Conservation (phyloP, 2,113 vertebrate genomes). For the Upupa epops region DNA sequence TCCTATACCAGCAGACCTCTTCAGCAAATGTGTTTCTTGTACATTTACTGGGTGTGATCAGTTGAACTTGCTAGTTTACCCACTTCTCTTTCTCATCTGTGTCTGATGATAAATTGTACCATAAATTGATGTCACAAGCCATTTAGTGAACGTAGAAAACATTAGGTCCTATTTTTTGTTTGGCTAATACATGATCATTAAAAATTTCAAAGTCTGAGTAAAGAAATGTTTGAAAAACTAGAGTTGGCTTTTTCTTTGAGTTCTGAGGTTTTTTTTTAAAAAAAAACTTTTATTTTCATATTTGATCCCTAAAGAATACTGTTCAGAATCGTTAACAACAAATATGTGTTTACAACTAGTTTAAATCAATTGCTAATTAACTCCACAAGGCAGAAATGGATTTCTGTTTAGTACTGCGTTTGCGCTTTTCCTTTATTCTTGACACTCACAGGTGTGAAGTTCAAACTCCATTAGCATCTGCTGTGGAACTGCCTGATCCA, state of each 20-base stretch:
- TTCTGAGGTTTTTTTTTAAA: not conserved
- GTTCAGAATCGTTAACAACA: conserved; percentile 64
- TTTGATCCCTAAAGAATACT: conserved; percentile 41
- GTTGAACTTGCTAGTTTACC: conserved; percentile 70
- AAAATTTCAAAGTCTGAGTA: conserved; percentile 39
- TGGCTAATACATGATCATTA: conserved; percentile 50
- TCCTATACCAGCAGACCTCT: not conserved
- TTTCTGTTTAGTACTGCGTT: conserved; percentile 69
- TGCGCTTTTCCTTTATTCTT: conserved; percentile 48
- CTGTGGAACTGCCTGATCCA: not conserved
- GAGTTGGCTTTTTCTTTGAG: conserved; percentile 35
- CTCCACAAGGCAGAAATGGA: conserved; percentile 67
- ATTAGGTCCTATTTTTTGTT: conserved; percentile 50
- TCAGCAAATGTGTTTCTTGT: conserved; percentile 52
- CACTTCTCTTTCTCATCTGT: conserved; percentile 55
- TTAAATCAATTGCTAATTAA: conserved; percentile 78
- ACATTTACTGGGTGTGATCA: conserved; percentile 66
- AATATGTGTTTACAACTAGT: conserved; percentile 67
- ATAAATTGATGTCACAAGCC: conserved; percentile 55
- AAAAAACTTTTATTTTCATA: conserved; percentile 47
- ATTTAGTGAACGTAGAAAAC: conserved; percentile 64
- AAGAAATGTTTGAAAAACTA: conserved; percentile 9
- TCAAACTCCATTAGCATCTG: not conserved
- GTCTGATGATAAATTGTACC: conserved; percentile 61
- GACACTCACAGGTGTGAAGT: conserved; percentile 54